Evolutionary conservation across 2,113 vertebrate genomes (phyloP), one percentile per base, ranked within the genome.

Genomic region (Phalacrocorax brasilianus): DNA sequence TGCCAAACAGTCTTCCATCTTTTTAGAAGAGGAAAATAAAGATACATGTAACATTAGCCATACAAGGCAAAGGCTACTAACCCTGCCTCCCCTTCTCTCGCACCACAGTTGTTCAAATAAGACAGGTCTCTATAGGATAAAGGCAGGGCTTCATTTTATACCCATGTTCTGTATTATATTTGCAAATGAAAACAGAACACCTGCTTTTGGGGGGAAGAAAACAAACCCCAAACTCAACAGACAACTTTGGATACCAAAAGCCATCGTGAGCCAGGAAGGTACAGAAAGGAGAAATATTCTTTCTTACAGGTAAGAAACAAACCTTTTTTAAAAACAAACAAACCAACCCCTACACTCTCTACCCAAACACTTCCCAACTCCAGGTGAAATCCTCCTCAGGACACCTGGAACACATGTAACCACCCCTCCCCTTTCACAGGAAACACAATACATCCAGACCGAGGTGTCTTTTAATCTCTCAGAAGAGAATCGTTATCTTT

Each of bases 1-100:
- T 63, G 99, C 95, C 78, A 97, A 98, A 59, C 98, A 98, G 79
- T 98, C 98, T 83, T 99, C 99, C 95, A 97, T 96, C 98, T 98
- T 98, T 98, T 99, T 67, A 94, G 53, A 55, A 74, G 3, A 95
- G 81, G 77, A 95, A 91, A 47, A 92, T 52, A 93, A 70, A 72
- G n/a, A 90, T 47, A 79, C 78, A 70, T 68, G 76, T 94, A 91
- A 94, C 44, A 58, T 47, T 58, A 62, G 62, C 63, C 53, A 83
- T 14, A 13, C 19, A 80, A 91, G 56, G 52, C 50, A 95, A 75
- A 91, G 71, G 49, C n/a, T 71, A n/a, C 78, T 91, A 77, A 97
- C 74, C 65, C 91, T 75, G 28, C 38, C 81, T 73, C 44, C 47
- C 66, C 33, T 68, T 70, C 71, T 79, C 66, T 49, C 63, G 45